Evolutionary conservation across 2,888 invertebrate genomes (phyloP).

Genomic region (Ashinkailepas kermadecensis): DNA sequence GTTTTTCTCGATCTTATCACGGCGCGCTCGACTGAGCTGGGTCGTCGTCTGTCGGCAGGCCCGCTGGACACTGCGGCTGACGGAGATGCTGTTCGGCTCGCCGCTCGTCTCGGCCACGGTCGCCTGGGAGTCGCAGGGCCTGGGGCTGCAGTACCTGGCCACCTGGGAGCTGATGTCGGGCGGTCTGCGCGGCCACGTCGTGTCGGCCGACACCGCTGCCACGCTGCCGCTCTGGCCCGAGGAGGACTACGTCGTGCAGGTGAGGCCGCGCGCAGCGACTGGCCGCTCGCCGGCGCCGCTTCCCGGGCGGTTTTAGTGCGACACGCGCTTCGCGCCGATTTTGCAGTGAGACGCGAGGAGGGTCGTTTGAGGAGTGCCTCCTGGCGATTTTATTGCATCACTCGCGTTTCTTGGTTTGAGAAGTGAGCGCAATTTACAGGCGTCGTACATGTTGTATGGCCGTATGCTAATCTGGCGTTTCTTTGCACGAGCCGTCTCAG

Average conservation of each 20-base stretch:
- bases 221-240: slow-evolving; percentile 13
- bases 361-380: neutral
- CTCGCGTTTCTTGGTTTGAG: neutral
- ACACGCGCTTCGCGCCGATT: too few relatives aligned
- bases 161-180: slow-evolving; percentile 18
- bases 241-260: neutral
- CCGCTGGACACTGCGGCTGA: neutral
- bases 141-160: neutral
- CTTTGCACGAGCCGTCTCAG: neutral
- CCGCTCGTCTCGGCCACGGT: slow-evolving; percentile 1
- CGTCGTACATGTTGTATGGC: neutral
- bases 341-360: neutral
- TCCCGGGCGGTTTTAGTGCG: too few relatives aligned
- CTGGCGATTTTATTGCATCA: neutral
- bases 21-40: neutral
- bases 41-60: neutral
- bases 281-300: too few relatives aligned
- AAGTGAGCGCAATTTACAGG: neutral
- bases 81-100: neutral
- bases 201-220: slow-evolving; percentile 1
- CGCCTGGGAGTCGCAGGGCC: neutral
- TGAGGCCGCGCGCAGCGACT: neutral
- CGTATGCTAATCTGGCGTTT: neutral
- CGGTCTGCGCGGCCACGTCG: neutral
- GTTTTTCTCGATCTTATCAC: neutral